Evolutionary conservation across 2,797 vertebrate species (phyloP), one percentile per base, ranked within the genome.

Genomic region (Alosa sapidissima): DNA sequence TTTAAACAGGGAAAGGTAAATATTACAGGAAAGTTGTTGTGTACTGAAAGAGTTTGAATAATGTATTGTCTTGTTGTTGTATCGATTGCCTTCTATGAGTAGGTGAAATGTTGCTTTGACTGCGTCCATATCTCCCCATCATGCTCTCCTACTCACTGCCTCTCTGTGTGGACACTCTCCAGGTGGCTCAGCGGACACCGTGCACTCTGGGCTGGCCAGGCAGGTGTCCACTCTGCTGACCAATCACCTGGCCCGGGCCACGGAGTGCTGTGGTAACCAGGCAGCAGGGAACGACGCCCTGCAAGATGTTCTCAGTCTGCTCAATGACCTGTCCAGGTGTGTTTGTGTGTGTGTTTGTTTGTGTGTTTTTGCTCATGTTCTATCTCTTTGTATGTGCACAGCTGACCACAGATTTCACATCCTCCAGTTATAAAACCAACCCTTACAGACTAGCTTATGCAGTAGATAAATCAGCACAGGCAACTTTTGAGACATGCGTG

Each of bases 211-310:
- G 51, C 94, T 99, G 91, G 98, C 98, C 45, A 96, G 98, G 19
- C 98, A 99, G 92, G 98, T 99, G 86, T 99, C 98, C 90, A 99
- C 97, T 88, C 95, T 99, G 86, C 94, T 99, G 83, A 99, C 98
- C 82, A 99, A 99, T 92, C 98, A 99, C 88, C 93, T 99, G 28
- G 98, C 98, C 68, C 95, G 98, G 85, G 98, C 98, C 0, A 99
- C 98, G 0, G 98, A 99, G 89, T 99, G 98, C 89, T 99, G 98
- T 81, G 97, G 98, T 65, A 99, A 99, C 90, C 98, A 99, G 91
- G 98, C 98, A 86, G 98, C 98, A 13, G 98, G 98, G 6, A 99
- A 99, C 19, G 97, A 99, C 0, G 98, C 98, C 0, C 95, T 99
- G 72, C 98, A 99, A 88, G 98, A 99, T 75, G 98, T 99, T 9